Evolutionary conservation across 2,797 vertebrate species (phyloP).

Genomic region (Chelidonichthys spinosus): DNA sequence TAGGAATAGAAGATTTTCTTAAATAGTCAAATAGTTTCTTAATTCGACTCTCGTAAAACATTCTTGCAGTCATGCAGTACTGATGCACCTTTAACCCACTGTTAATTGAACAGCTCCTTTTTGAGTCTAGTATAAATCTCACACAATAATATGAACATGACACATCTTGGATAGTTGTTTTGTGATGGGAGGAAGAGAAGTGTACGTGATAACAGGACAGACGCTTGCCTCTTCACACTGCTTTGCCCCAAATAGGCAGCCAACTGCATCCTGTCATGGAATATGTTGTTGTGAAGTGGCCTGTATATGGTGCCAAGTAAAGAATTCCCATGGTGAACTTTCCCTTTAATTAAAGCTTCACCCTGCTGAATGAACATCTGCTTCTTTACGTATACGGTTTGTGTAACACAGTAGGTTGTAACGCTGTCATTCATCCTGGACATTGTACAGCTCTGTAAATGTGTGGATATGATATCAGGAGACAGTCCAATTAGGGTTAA

Average conservation of each 20-base stretch:
- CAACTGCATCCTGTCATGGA: conserved; percentile 67
- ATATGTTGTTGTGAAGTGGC: conserved; percentile 71
- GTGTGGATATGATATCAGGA: conserved; percentile 44
- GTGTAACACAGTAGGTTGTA: conserved; percentile 6
- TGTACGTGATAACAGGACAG: conserved; percentile 36
- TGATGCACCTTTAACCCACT: background rate
- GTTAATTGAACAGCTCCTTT: background rate
- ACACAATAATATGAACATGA: background rate
- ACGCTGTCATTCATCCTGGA: conserved; percentile 1
- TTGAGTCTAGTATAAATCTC: background rate
- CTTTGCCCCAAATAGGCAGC: conserved; percentile 64
- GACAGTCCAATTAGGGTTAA: conserved; percentile 65
- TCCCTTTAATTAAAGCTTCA: conserved; percentile 53
- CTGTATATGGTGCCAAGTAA: conserved; percentile 63
- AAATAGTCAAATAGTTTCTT: background rate
- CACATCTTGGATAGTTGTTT: conserved; percentile 2
- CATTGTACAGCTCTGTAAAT: conserved; percentile 24
- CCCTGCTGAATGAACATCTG: conserved; percentile 44
- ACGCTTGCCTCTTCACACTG: conserved; percentile 45
- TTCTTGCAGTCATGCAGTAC: background rate
- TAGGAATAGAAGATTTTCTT: background rate
- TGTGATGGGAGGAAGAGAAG: conserved; percentile 10
- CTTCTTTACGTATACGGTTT: conserved; percentile 8
- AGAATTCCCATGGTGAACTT: conserved; percentile 42
- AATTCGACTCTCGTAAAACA: background rate